Base-by-base conservation (phyloP, 2,113 vertebrate species). In the Cromileptes altivelis region DNA sequence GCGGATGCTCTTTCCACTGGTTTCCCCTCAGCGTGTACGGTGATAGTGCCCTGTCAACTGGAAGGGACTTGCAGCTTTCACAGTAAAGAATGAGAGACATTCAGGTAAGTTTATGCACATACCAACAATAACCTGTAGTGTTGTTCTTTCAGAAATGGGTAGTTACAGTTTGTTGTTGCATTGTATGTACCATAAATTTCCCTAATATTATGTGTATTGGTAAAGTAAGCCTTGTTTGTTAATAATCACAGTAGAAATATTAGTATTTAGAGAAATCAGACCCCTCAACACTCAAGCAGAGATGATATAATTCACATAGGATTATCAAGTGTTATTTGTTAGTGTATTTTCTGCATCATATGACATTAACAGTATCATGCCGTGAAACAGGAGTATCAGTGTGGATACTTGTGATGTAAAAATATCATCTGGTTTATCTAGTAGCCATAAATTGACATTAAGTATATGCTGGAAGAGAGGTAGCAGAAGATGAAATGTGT, bases 61-160 rank as follows among this genome's bases (percentile, higher is more conserved):
- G 18, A 68, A 17, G 25, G 25, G 40, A 47, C 14, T 25, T 53
- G 27, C 73, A 58, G 25, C 14, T 11, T 21, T 23, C 25, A 42
- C 52, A 14, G 12, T 30, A 6, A 65, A 83, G 77, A 78, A 71
- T 49, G 33, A 70, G 23, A 62, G 8, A 17, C 53, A 4, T 17
- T 57, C 56, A 74, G 87, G 87, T 89, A 55, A 67, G 89, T 88
- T 62, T 70, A 10, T 33, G 15, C 57, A 49, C 5, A 49, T 14
- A n/a, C n/a, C 23, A 21, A 25, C 45, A 55, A 9, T 37, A 37
- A 23, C 0, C 60, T 14, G 1, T 30, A 13, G 2, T 58, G 40
- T 37, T 37, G 33, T 37, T 37, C 33, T 37, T 37, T 37, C 33
- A 37, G 33, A 37, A 37, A 37, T 37, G 5, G 6, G 33, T 37